Conservation (phyloP, 2,797 vertebrate species). For the Percopsis omiscomaycus region DNA sequence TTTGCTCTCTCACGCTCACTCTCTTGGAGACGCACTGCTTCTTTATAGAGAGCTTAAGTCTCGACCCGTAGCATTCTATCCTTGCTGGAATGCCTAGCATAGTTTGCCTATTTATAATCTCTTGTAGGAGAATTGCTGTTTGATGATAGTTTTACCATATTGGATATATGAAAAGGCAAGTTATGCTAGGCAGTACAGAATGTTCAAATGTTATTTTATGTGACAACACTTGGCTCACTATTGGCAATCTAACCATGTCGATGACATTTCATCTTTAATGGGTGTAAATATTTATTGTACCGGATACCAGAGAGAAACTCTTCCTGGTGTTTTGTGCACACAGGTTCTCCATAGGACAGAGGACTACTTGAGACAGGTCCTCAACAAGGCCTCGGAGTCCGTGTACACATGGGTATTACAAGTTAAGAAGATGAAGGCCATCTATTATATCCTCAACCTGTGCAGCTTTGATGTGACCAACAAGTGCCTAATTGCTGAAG, state of each 20-base stretch:
- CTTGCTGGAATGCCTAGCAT: too few relatives aligned
- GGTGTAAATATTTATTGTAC: neutral
- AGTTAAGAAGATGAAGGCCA: constrained; percentile 98
- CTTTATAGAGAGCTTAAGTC: neutral
- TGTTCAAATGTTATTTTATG: too few relatives aligned
- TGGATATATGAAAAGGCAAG: too few relatives aligned
- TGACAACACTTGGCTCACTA: too few relatives aligned
- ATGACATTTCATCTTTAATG: neutral
- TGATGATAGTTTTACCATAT: too few relatives aligned
- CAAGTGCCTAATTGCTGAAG: constrained; percentile 96
- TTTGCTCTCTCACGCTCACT: neutral
- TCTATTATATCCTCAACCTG: constrained; percentile 95
- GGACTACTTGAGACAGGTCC: constrained; percentile 91
- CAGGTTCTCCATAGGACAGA: constrained; percentile 94
- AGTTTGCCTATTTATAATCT: too few relatives aligned
- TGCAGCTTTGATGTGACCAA: constrained; percentile 99
- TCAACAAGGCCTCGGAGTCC: constrained; percentile 91
- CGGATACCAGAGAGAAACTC: neutral
- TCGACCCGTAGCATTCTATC: too few relatives aligned
- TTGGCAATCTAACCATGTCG: neutral
- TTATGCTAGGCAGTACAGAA: too few relatives aligned
- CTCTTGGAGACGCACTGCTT: neutral
- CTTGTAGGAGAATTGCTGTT: too few relatives aligned
- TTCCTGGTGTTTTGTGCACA: constrained; percentile 7
- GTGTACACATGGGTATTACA: constrained; percentile 89